phyloP scores from a whole-genome alignment of 2,888 invertebrate species.

The Falcaria lacertinaria region DNA sequence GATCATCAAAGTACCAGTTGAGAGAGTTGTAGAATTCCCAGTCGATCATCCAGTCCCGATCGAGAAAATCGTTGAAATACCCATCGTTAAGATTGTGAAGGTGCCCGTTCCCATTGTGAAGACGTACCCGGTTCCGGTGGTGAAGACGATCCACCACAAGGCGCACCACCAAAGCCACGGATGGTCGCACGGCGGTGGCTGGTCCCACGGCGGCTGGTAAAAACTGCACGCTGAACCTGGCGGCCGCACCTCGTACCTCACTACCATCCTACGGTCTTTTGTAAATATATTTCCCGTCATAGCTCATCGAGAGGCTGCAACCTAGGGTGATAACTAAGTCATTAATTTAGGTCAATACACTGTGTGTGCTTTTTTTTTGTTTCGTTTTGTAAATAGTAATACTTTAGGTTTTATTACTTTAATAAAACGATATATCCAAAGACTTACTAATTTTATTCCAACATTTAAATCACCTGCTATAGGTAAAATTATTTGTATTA shows the following conservation, averaged over 20 bases:
- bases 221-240: conserved; percentile 3
- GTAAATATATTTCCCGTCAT: conserved; percentile 63
- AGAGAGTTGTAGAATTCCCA: conserved; percentile 75
- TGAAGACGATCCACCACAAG: conserved; percentile 72
- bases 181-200: conserved; percentile 23
- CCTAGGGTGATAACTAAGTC: conserved; percentile 78
- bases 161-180: conserved; percentile 28
- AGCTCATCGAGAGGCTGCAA: conserved; percentile 77
- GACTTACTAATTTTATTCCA: conserved; percentile 37
- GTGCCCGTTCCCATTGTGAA: conserved; percentile 66
- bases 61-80: conserved; percentile 72
- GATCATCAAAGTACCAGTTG: conserved; percentile 78
- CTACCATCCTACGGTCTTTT: conserved; percentile 47
- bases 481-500: no score
- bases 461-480: neutral
- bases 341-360: conserved; percentile 66
- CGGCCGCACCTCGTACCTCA: conserved; percentile 25
- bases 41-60: conserved; percentile 79
- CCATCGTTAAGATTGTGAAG: conserved; percentile 73
- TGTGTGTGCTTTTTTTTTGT: conserved; percentile 33
- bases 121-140: conserved; percentile 60
- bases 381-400: conserved; percentile 71
- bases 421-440: conserved; percentile 64
- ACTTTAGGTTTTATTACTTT: conserved; percentile 50
- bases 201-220: conserved; percentile 32